A percentile compares a stretch with the other conserved stretches of the same genome.
Evolutionary conservation across 2,113 vertebrate genomes (phyloP).

Genomic region (Copsychus sechellarum): DNA sequence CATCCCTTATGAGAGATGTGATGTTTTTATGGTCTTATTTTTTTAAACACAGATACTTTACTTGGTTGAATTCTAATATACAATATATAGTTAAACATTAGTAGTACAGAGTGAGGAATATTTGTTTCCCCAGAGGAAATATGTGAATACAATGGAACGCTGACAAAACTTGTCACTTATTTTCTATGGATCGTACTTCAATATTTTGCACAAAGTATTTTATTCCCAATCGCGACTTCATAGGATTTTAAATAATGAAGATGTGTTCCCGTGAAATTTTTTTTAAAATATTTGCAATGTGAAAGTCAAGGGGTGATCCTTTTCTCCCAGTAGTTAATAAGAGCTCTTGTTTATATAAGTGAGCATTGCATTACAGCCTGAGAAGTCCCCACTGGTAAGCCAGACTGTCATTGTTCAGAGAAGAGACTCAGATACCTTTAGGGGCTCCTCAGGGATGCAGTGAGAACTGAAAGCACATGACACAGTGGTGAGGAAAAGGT

Average conservation of each 20-base stretch:
- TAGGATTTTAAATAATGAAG: background rate
- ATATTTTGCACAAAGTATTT: background rate
- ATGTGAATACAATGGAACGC: background rate
- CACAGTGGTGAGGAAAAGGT: background rate
- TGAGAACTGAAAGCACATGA: background rate
- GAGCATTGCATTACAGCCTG: background rate
- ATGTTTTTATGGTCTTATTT: background rate
- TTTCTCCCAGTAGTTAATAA: background rate
- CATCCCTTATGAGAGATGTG: background rate
- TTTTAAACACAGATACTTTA: background rate
- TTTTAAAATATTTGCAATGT: background rate
- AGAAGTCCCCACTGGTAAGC: background rate
- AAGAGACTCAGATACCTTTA: background rate
- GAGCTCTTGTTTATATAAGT: background rate
- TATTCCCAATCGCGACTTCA: background rate
- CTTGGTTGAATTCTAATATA: background rate
- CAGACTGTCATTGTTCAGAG: background rate
- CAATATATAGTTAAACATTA: background rate
- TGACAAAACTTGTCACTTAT: background rate
- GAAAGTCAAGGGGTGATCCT: background rate
- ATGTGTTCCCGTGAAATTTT: background rate
- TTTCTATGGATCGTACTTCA: background rate
- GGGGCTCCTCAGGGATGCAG: background rate
- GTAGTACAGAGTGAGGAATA: background rate
- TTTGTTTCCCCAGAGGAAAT: background rate